Base-by-base conservation (phyloP, 2,797 vertebrate genomes). In the Prunella strophiata region DNA sequence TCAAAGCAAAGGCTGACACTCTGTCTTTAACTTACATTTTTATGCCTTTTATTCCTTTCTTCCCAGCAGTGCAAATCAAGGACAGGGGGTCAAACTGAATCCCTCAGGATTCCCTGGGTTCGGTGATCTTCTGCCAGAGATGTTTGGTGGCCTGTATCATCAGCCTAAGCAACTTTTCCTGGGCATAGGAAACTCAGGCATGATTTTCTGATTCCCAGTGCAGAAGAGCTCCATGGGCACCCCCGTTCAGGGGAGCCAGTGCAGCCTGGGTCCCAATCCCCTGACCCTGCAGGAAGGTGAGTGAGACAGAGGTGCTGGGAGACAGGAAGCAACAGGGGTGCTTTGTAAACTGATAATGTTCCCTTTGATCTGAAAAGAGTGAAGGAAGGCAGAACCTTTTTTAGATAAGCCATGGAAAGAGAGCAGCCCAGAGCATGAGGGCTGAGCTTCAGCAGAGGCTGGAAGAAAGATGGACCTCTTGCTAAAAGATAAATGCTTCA, bases 281-380 rank as follows among this genome's bases (percentile, higher is more conserved):
- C 62, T 32, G 40, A 26, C 79, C 59, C 72, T 67, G 71, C 26
- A 72, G 81, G 52, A 67, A 58, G 29, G 72, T 80, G 79, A 47
- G 77, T 52, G 58, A 95, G 80, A 40, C 42, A 88, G 89, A 91
- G 68, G 57, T 78, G 67, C 73, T 65, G 85, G 85, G 78, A 96
- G 82, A 88, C 63, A 68, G 88, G 57, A 92, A 86, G 68, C 66
- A 87, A 68, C 2, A 2, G 58, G 67, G 50, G 43, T 89, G 91
- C 92, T 96, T 85, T 96, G 91, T 93, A 96, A 96, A 84, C 45
- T 8, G 94, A 97, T 94, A 96, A 77, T 30, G 47, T 71, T 84
- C 47, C 50, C 91, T 97, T 97, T 97, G 95, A 98, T 97, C 91
- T 95, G 78, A 81, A 79, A 77, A 91, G 72, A 91, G 67, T 94